Base-by-base conservation (phyloP, 1,140 invertebrate species). In the Brevipalpus yothersi region DNA sequence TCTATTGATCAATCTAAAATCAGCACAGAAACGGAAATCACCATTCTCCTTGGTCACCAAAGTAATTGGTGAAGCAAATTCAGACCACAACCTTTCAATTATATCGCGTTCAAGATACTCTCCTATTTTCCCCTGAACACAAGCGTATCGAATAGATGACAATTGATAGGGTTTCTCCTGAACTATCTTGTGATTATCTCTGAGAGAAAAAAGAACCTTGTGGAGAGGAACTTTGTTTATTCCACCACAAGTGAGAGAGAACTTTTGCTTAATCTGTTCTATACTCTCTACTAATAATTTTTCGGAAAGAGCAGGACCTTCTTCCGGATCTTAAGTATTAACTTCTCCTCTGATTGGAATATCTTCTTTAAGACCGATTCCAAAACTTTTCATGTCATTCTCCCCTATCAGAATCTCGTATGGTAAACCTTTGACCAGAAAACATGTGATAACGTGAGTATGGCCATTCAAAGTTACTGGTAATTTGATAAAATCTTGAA, bases 1-100 rank as follows among this genome's bases (percentile, higher is more conserved):
- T 17, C 31, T 53, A 9, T 62, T 62, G 3, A 62, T 4, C 7
- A 13, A n/a, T 4, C 43, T 31, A 8, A 53, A 62, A 41, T 62
- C 58, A 11, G 41, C 11, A 43, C 56, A 57, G 2, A 43, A 11
- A n/a, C 56, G 40, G 8, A 12, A 41, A 43, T 41, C 19, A 57
- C 56, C 56, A 57, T 57, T 57, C 17, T 57, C 42, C 17, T 57
- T 57, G 4, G 40, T 13, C 4, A 57, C 56, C 13, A 57, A 15
- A 12, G 42, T 21, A 43, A 10, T 15, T 10, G 56, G 56, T 7
- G 39, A 41, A 41, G 56, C 56, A 21, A 9, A 57, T 15, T 2
- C 15, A 8, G 9, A 15, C 15, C 9, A 15, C 11, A n/a, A 42
- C 4, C 42, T 11, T 8, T 4, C 5, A 9, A 57, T 41, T 10